Conservation (phyloP, 2,113 vertebrate species). For the Tonatia bakeri region DNA sequence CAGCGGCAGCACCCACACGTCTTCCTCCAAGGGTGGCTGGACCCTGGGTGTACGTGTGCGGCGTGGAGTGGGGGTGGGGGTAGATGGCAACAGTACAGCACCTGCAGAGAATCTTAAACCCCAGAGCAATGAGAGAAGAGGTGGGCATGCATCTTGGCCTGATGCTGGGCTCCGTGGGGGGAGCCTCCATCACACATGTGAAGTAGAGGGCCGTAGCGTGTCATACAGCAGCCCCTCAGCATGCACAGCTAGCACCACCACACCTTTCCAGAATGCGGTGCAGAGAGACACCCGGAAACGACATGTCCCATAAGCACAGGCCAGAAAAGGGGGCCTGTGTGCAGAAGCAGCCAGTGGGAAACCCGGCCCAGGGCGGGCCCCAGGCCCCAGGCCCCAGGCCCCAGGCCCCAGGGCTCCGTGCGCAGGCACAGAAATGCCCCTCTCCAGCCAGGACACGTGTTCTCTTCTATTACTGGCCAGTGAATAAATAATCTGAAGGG, state of each 20-base stretch:
- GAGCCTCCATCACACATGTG: fast-evolving
- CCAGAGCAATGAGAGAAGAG: background rate
- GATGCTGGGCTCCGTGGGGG: background rate
- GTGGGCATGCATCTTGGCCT: background rate
- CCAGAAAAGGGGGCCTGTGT: background rate
- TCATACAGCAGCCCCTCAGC: background rate
- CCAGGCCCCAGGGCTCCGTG: background rate
- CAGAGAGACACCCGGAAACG: background rate
- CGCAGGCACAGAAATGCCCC: background rate
- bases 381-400: background rate
- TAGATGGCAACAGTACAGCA: fast-evolving
- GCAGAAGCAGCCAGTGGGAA: background rate
- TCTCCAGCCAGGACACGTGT: background rate
- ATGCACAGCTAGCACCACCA: fast-evolving
- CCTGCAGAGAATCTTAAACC: background rate
- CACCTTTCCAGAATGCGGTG: background rate
- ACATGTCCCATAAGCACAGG: background rate
- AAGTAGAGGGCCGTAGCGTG: background rate
- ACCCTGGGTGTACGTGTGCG: fast-evolving
- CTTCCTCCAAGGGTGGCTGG: background rate
- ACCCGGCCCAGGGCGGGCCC: fast-evolving
- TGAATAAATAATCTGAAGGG: constrained; percentile 43
- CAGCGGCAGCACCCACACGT: too few species aligned
- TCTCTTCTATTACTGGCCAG: constrained; percentile 42
- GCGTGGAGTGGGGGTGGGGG: fast-evolving